These are phyloP conservation scores for Hydrocynus forskahlii DNA, from an alignment of 2,797 vertebrate genomes.

Conservation along the genomic window DNA sequence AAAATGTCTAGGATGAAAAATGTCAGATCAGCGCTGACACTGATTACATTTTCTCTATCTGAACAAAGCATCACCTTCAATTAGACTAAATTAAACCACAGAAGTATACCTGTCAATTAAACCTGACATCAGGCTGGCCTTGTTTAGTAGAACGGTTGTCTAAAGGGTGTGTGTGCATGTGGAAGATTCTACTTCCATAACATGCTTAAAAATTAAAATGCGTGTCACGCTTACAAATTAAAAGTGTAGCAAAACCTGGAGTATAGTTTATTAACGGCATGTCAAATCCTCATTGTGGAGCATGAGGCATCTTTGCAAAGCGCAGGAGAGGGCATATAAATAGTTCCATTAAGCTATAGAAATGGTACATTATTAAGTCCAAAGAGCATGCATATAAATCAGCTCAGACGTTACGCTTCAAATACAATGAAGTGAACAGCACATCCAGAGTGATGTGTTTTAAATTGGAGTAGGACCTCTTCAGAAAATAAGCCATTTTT, in stretches of 20 bases:
- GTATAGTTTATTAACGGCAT: conserved; percentile 8
- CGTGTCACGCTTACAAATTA: conserved; percentile 11
- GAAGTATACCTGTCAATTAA: background rate
- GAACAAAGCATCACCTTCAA: background rate
- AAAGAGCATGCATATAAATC: conserved; percentile 8
- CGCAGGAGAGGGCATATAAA: conserved; percentile 7
- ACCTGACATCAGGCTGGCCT: conserved; percentile 1
- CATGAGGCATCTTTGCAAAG: background rate
- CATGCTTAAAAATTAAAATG: background rate
- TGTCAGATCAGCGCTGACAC: background rate
- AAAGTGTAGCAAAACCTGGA: background rate
- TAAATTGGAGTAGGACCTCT: conserved; percentile 21
- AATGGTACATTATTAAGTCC: conserved; percentile 23
- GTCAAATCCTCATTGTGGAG: conserved; percentile 6
- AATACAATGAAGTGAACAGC: background rate
- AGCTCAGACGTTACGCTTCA: conserved; percentile 13
- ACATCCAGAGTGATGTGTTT: conserved; percentile 2
- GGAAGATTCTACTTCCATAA: conserved; percentile 2
- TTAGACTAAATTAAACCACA: background rate
- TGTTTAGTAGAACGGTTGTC: background rate
- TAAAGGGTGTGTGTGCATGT: background rate
- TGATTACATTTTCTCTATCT: background rate
- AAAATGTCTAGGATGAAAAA: background rate
- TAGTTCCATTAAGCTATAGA: conserved; percentile 28
- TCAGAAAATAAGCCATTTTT: conserved; percentile 13